Evolutionary conservation across 2,797 vertebrate species (phyloP), one percentile per base, ranked within the genome.

Genomic region (Lagodon rhomboides): DNA sequence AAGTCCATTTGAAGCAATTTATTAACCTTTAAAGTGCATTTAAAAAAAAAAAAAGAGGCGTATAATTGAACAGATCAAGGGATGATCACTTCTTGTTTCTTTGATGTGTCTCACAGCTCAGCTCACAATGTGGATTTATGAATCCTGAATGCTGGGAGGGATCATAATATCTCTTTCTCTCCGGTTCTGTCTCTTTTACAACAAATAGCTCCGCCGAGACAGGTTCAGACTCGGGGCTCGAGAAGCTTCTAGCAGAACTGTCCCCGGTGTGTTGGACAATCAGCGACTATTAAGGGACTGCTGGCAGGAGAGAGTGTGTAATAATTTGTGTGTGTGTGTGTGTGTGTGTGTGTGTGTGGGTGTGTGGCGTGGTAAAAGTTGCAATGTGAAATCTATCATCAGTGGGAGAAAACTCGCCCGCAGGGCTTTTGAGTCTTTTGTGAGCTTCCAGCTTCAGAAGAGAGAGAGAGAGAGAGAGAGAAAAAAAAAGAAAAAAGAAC

Each of bases 371-470:
- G 63, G 67, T 67, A 64, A 78, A 89, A 83, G 80, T 66, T 86
- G 74, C 73, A 82, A 77, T 46, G 47, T 82, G 85, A 88, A 90
- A 89, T 86, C 74, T 67, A 70, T 90, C 88, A 85, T 80, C 82
- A 82, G 84, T 64, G 74, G 85, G 75, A 90, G 80, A 86, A 77
- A 87, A 79, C 59, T 44, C 66, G 86, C 88, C 91, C 80, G 66
- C 70, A 76, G 92, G 92, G 85, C 53, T 77, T 84, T 79, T 87
- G 72, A 78, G 79, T 83, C 73, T 90, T 85, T 85, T 89, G 77
- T 87, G 80, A 87, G 85, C 90, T 90, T 91, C 71, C 78, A 88
- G 66, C 85, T 85, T 93, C 71, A 80, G 68, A 86, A 63, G 34
- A 34, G 34, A 34, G 34, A 34, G 34, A 27, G 27, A n/a, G n/a